phyloP scores from a whole-genome alignment of 2,888 invertebrate genomes.

The Machimus rusticus region DNA sequence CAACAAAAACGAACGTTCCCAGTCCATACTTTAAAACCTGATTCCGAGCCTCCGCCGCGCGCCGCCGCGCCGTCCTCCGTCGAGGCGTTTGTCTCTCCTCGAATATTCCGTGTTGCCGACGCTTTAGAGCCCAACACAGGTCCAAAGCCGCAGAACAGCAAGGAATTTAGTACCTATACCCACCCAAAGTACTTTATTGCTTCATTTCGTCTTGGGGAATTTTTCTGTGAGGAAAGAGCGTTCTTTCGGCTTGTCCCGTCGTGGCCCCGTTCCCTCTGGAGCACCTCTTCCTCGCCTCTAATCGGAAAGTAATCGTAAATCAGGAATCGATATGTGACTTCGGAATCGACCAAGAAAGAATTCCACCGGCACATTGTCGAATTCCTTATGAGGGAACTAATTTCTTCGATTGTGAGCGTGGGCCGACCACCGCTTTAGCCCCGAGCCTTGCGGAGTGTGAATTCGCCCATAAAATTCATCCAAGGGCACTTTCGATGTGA shows the following conservation, averaged over 20 bases:
- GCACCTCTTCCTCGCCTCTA: neutral
- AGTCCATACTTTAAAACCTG: constrained; percentile 34
- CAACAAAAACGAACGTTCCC: neutral
- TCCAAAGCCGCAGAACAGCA: neutral
- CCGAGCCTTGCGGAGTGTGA: neutral
- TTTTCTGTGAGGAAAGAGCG: neutral
- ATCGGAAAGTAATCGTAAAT: constrained; percentile 32
- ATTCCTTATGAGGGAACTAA: constrained; percentile 26
- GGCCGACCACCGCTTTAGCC: neutral
- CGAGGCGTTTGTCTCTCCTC: neutral
- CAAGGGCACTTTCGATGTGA: neutral
- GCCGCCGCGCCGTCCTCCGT: neutral
- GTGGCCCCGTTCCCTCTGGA: neutral
- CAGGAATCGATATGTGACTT: constrained; percentile 35
- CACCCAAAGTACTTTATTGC: constrained; percentile 26
- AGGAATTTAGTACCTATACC: constrained; percentile 28
- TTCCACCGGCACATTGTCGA: constrained; percentile 8
- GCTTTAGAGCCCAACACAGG: neutral
- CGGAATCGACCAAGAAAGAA: constrained; percentile 4
- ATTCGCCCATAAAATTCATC: constrained; percentile 18
- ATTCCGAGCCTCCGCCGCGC: neutral
- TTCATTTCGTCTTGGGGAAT: constrained; percentile 15
- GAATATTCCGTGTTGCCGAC: constrained; percentile 8
- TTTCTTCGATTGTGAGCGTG: constrained; percentile 2
- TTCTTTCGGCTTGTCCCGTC: neutral